A percentile compares a stretch with the other conserved stretches of the same genome.
These are phyloP conservation scores for Limonius californicus DNA, from an alignment of 1,140 invertebrate genomes.

Conservation along the genomic window DNA sequence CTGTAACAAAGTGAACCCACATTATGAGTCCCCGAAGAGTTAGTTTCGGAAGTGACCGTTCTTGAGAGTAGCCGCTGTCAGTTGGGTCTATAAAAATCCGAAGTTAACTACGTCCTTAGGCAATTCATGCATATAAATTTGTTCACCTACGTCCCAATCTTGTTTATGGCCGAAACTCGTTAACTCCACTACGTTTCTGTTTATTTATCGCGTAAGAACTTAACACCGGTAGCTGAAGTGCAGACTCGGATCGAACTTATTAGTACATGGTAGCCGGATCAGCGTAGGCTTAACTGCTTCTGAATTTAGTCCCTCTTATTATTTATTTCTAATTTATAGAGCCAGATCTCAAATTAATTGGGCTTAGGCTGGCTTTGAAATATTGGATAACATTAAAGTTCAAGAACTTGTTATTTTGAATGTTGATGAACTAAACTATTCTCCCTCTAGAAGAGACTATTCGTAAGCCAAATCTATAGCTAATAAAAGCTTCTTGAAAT, in stretches of 20 bases:
- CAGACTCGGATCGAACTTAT: not conserved
- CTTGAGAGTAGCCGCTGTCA: conserved; percentile 23
- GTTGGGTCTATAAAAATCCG: conserved; percentile 30
- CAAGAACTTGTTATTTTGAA: too few relatives aligned
- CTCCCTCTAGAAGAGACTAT: too few relatives aligned
- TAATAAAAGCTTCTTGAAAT: too few relatives aligned
- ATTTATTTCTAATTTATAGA: too few relatives aligned
- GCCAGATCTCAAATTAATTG: too few relatives aligned
- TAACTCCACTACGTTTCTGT: conserved; percentile 26
- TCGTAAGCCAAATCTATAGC: too few relatives aligned
- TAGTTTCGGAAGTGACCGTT: conserved; percentile 28
- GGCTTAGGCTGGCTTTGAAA: too few relatives aligned
- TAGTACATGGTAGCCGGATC: not conserved
- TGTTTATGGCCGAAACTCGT: conserved; percentile 36
- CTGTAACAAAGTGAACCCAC: conserved; percentile 1
- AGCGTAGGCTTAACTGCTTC: too few relatives aligned
- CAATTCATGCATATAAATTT: conserved; percentile 40
- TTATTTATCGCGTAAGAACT: conserved; percentile 26
- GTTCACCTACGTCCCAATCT: conserved; percentile 33
- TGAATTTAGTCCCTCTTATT: too few relatives aligned
- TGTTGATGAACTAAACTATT: too few relatives aligned
- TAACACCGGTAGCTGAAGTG: conserved; percentile 27
- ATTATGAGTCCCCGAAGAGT: conserved; percentile 15
- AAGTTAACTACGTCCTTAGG: conserved; percentile 29
- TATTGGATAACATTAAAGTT: too few relatives aligned